Evolutionary conservation across 2,113 vertebrate genomes (phyloP).

Genomic region (Melanerpes formicivorus): DNA sequence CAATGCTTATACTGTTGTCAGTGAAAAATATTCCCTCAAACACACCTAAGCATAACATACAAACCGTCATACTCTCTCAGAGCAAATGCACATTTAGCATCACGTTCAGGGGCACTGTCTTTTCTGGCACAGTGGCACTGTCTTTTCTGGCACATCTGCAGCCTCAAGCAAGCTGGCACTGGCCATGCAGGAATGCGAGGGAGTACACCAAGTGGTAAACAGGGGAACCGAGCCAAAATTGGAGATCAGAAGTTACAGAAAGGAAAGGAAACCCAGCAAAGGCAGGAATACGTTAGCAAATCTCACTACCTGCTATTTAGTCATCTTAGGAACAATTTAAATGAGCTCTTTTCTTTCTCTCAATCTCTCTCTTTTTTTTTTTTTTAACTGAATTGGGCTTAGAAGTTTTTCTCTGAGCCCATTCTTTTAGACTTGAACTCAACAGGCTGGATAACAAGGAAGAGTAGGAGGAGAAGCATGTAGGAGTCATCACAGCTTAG

Average conservation of each 20-base stretch:
- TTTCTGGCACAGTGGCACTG: not conserved
- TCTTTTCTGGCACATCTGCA: not conserved
- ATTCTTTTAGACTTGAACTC: not conserved
- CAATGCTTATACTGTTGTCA: not conserved
- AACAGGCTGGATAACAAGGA: not conserved
- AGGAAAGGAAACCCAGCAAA: not conserved
- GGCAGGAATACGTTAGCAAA: not conserved
- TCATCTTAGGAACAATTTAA: not conserved
- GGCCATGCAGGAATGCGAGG: not conserved
- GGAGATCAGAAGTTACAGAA: not conserved
- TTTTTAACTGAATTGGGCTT: not conserved
- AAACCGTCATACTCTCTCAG: not conserved
- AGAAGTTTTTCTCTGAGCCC: not conserved
- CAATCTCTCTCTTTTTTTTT: too few relatives aligned
- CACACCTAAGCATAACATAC: fast-evolving
- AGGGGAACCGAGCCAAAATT: not conserved
- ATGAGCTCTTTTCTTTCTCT: not conserved
- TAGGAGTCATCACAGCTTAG: not conserved
- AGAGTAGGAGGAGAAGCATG: fast-evolving
- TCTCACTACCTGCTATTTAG: not conserved
- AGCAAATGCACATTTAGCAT: not conserved
- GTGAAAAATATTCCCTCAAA: not conserved
- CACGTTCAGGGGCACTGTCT: fast-evolving
- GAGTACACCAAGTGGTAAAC: not conserved
- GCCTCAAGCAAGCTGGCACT: not conserved